Base-by-base conservation (phyloP, 2,797 vertebrate genomes). In the Eulemur mongoz region DNA sequence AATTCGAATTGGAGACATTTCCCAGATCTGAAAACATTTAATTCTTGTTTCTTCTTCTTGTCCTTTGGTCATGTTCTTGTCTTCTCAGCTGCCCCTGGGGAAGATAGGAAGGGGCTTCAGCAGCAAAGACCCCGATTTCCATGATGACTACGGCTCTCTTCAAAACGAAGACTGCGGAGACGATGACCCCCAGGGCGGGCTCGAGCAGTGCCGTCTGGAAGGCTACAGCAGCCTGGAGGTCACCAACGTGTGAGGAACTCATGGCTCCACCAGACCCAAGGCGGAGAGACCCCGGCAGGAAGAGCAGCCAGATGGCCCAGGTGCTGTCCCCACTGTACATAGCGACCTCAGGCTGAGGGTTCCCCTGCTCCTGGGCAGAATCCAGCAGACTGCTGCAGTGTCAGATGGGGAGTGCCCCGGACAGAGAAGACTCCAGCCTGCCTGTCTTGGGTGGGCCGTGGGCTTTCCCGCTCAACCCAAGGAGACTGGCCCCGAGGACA, bases 31-130 rank as follows among this genome's bases (percentile, higher is more conserved):
- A 40, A 35, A 5, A 30, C 45, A 12, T 9, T 73, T 50, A 5
- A 0, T 32, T 50, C 57, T 15, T 40, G 35, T 73, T 54, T 80
- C 27, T 80, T 32, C 54, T 45, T 30, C 72, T 73, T 4, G 7
- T 27, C 32, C 35, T 40, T 38, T 43, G 43, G 18, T 65, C 67
- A 81, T 63, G 0, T 72, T 30, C 32, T 32, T 89, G 81, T 86
- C 86, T 89, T 52, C 70, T 23, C 81, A 98, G 97, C 93, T 98
- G 78, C 98, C 98, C n/a, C 94, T 98, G 82, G 98, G 98, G 80
- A 98, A 97, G 95, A 98, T 97, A 43, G 98, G 98, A 78, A 95
- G 97, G 45, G 95, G 98, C 18, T 98, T 98, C 88, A 95, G 97
- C 86, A 94, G 93, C 92, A 98, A 97, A 90, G 98, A 98, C 63